Percentiles rank a stretch among this genome's conserved stretches.
phyloP scores from a whole-genome alignment of 2,888 invertebrate species.

The Hypsopygia costalis region DNA sequence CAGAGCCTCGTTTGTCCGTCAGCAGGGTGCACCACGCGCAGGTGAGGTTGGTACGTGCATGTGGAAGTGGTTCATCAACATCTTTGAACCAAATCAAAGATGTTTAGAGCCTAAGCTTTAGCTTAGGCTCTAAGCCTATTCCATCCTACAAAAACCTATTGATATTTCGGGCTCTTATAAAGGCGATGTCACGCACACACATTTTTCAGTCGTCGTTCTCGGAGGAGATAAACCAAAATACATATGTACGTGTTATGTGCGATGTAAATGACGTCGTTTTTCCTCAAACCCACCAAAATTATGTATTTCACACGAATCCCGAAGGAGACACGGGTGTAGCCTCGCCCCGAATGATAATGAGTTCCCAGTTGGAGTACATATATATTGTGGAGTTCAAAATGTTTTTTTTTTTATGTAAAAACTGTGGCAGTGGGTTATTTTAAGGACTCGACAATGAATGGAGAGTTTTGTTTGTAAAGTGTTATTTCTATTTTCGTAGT shows the following conservation, averaged over 20 bases:
- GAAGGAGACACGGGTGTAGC: constrained; percentile 19
- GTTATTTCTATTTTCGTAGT: too few species aligned
- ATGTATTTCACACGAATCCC: constrained; percentile 45
- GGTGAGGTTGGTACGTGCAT: too few species aligned
- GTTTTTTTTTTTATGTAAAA: neutral
- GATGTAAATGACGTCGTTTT: constrained; percentile 41
- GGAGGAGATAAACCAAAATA: neutral
- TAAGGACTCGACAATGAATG: too few species aligned
- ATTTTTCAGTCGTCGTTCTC: neutral
- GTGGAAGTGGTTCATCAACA: too few species aligned
- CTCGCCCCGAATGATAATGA: constrained; percentile 37
- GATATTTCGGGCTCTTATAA: too few species aligned
- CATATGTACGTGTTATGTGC: neutral
- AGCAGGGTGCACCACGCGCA: too few species aligned
- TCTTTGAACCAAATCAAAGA: too few species aligned
- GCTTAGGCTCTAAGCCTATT: too few species aligned
- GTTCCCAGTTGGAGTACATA: constrained; percentile 11
- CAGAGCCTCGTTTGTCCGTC: too few species aligned
- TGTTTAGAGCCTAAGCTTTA: too few species aligned
- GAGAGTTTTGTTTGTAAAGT: too few species aligned
- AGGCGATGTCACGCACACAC: neutral
- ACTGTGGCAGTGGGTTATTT: neutral
- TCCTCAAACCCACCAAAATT: constrained; percentile 32
- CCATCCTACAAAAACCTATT: too few species aligned
- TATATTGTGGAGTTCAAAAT: constrained; percentile 6